Evolutionary conservation across 2,113 vertebrate genomes (phyloP).

Genomic region (Passer montanus): DNA sequence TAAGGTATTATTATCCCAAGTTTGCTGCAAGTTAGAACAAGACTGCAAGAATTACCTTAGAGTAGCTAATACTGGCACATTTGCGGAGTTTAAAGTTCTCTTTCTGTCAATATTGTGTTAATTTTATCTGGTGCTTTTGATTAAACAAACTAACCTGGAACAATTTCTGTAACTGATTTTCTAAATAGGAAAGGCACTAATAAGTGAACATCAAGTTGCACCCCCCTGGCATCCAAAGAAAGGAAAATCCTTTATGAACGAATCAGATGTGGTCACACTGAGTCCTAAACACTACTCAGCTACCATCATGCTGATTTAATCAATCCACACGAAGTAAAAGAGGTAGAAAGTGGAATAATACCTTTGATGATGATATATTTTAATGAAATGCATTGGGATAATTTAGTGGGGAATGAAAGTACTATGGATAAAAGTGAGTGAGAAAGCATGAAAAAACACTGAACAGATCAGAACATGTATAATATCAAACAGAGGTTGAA

Average conservation of each 20-base stretch:
- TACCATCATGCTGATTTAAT: constrained; percentile 79
- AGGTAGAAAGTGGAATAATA: constrained; percentile 72
- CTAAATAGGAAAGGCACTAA: constrained; percentile 58
- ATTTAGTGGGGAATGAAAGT: constrained; percentile 69
- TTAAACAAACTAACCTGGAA: constrained; percentile 72
- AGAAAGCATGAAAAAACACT: constrained; percentile 34
- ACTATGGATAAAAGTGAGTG: constrained; percentile 29
- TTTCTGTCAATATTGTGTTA: constrained; percentile 54
- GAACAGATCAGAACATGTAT: neutral
- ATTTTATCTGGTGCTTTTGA: constrained; percentile 72
- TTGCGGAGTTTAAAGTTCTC: constrained; percentile 29
- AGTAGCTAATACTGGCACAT: constrained; percentile 24
- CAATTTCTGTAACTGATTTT: constrained; percentile 46
- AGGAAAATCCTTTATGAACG: constrained; percentile 65
- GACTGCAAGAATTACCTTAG: constrained; percentile 54
- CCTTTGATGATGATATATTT: constrained; percentile 72
- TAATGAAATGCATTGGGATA: constrained; percentile 72
- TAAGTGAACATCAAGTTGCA: constrained; percentile 45
- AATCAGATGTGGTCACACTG: constrained; percentile 73
- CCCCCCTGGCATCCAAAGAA: constrained; percentile 35
- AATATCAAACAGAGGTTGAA: neutral
- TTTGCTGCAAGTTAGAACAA: constrained; percentile 67
- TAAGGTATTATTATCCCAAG: constrained; percentile 71
- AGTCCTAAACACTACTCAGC: constrained; percentile 74
- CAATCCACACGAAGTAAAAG: constrained; percentile 70